phyloP scores from a whole-genome alignment of 64 coral and sea anemone species.

The Dendrophyllia cribrosa region DNA sequence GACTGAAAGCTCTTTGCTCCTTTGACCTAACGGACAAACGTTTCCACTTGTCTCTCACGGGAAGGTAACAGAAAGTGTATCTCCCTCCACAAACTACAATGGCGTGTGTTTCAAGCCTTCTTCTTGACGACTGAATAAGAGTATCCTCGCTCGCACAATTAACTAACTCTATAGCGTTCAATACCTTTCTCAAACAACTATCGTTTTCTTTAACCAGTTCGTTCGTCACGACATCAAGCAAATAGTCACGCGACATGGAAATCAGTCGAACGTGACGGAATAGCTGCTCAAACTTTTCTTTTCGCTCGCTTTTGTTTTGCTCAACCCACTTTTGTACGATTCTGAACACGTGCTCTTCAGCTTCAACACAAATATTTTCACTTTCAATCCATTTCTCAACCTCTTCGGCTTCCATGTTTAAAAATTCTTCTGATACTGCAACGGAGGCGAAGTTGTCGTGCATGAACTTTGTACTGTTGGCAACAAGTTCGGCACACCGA shows the following conservation, averaged over 20 bases:
- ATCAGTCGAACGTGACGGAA: conserved; percentile 1
- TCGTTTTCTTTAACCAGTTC: neutral
- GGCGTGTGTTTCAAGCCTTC: neutral
- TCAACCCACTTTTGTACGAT: conserved; percentile 22
- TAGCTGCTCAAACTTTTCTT: neutral
- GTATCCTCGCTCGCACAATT: neutral
- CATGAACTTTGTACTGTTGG: neutral
- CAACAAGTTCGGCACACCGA: neutral
- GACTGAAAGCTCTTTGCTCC: rapidly evolving
- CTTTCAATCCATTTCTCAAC: conserved; percentile 2
- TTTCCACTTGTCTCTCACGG: neutral
- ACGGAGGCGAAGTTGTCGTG: neutral
- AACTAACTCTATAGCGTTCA: neutral
- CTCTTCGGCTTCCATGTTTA: neutral
- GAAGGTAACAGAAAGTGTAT: neutral
- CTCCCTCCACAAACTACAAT: neutral
- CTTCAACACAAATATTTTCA: neutral
- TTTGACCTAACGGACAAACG: neutral
- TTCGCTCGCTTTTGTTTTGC: neutral
- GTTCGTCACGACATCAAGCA: neutral
- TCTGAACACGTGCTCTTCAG: conserved; percentile 3
- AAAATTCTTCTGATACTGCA: conserved; percentile 8
- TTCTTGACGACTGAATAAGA: neutral
- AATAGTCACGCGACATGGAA: neutral
- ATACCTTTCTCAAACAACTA: neutral